Evolutionary conservation across 2,113 vertebrate species (phyloP), one percentile per base, ranked within the genome.

Genomic region (Cephalophus harveyi): DNA sequence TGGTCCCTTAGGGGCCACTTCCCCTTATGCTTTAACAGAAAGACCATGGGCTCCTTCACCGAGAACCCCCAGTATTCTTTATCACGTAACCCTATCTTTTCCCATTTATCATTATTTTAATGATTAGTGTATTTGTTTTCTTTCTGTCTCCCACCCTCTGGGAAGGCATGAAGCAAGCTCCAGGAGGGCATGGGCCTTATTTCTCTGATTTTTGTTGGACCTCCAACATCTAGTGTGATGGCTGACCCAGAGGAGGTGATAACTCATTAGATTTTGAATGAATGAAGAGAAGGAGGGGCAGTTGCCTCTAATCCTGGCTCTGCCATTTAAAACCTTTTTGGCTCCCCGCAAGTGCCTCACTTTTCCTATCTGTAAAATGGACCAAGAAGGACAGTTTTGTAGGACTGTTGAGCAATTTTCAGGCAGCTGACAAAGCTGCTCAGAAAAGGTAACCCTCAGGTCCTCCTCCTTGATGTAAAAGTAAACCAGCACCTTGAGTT

Each of bases 301-400:
- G 43, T 30, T 40, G 17, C 10, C 40, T 28, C 11, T 36, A 46
- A 1, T 36, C 13, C 28, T n/a, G 23, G 10, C 54, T 86, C 36
- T 28, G 2, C 89, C 64, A 11, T n/a, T 57, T 16, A 36, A 88
- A 55, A 82, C 15, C 14, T 54, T 11, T 30, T 52, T 52, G 52
- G 28, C 40, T 30, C 43, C 67, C 23, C 14, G 10, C 6, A 52
- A 48, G n/a, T 4, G 0, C 25, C 3, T 86, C 27, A 2, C 78
- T 95, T 87, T 25, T 91, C 46, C 43, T 3, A 16, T 48, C 88
- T 81, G 79, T 81, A 59, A 90, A 92, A 50, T 21, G 40, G 74
- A 59, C n/a, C n/a, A 12, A 33, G 4, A n/a, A 1, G 17, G 54
- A 30, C 19, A 0, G 0, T 40, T 62, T 54, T 19, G 0, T 3